A percentile compares a stretch with the other conserved stretches of the same genome.
Evolutionary conservation across 92 coral and sea anemone species (phyloP).

Genomic region (Hydrozoanthus gracilis): DNA sequence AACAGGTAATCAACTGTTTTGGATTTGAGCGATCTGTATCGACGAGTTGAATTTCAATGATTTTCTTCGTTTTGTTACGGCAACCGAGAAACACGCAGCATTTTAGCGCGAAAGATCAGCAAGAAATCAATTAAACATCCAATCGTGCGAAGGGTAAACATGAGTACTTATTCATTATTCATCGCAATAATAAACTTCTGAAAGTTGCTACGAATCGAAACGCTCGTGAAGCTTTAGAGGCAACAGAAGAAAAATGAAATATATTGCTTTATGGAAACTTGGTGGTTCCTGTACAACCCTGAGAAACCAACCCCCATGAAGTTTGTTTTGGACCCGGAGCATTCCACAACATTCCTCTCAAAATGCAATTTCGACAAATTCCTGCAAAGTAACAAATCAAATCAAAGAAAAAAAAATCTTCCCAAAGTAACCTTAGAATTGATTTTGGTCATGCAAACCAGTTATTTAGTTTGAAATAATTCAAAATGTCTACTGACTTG

Average conservation of each 20-base stretch:
- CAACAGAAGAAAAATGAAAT: not conserved
- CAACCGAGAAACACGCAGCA: not conserved
- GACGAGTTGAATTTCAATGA: conserved; percentile 7
- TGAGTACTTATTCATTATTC: not conserved
- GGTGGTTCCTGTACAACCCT: too few relatives aligned
- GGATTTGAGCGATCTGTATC: not conserved
- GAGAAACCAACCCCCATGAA: not conserved
- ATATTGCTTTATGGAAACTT: too few relatives aligned
- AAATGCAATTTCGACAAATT: not conserved
- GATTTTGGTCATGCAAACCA: too few relatives aligned
- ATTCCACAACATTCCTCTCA: not conserved
- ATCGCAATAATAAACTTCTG: not conserved
- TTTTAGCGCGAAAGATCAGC: not conserved
- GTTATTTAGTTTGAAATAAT: too few relatives aligned
- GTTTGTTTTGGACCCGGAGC: not conserved
- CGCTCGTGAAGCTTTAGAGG: not conserved
- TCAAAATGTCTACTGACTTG: too few relatives aligned
- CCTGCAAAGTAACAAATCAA: not conserved
- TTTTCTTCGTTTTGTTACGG: not conserved
- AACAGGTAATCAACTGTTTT: not conserved
- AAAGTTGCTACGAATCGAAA: not conserved
- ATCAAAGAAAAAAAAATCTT: too few relatives aligned
- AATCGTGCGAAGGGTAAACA: not conserved
- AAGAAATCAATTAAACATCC: not conserved
- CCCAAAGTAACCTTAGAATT: too few relatives aligned